Conservation (phyloP, 2,113 vertebrate species). For the Microtus richardsoni region DNA sequence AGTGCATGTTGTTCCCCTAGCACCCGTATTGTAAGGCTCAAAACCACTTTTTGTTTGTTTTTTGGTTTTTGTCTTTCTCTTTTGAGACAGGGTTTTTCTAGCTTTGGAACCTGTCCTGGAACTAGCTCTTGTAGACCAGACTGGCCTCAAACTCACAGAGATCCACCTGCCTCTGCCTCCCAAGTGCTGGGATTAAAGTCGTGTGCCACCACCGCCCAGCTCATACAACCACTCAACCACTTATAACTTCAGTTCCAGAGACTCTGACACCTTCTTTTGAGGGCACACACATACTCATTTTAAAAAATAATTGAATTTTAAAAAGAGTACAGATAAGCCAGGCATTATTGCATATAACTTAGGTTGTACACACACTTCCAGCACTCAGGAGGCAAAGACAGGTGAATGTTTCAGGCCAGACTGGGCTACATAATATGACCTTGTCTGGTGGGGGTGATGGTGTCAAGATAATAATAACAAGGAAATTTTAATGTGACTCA, state of each 20-base stretch:
- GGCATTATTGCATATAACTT: background rate
- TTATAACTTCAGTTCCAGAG: background rate
- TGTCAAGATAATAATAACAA: background rate
- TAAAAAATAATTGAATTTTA: background rate
- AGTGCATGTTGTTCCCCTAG: background rate
- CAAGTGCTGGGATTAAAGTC: too few relatives aligned
- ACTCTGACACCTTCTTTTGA: background rate
- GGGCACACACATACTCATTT: background rate
- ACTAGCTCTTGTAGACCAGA: too few relatives aligned
- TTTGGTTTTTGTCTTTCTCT: too few relatives aligned
- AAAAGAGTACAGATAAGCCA: background rate
- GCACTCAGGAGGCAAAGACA: background rate
- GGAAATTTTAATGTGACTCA: background rate
- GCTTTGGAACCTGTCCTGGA: too few relatives aligned
- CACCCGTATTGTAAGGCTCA: background rate
- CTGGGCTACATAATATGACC: background rate
- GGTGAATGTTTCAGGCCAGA: background rate
- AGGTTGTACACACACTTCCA: background rate
- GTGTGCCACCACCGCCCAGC: too few relatives aligned
- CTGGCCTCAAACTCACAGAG: too few relatives aligned
- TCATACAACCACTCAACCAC: background rate
- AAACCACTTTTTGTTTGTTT: too few relatives aligned
- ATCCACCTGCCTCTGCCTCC: too few relatives aligned
- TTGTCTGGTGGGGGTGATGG: background rate
- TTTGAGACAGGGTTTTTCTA: too few relatives aligned